These are phyloP conservation scores for Slavum lentiscoides DNA, from an alignment of 2,888 invertebrate genomes.

Conservation along the genomic window DNA sequence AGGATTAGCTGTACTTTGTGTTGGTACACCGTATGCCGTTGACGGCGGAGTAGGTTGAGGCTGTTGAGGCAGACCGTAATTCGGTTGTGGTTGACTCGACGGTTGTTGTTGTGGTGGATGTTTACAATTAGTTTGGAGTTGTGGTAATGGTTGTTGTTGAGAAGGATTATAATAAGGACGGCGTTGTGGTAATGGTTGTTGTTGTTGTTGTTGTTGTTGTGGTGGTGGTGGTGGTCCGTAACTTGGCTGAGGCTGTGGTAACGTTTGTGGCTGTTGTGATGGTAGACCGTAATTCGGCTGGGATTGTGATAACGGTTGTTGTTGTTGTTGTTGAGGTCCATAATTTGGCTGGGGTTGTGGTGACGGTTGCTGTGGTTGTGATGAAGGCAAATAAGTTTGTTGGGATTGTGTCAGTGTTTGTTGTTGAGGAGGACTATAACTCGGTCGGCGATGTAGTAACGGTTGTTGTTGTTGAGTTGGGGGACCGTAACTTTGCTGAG, in stretches of 20 bases:
- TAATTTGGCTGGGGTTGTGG: conserved; percentile 27
- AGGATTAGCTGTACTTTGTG: conserved; percentile 55
- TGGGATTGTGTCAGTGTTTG: conserved; percentile 58
- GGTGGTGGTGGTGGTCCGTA: conserved; percentile 34
- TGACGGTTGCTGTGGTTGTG: background rate
- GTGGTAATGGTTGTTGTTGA: conserved; percentile 51
- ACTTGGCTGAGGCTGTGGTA: conserved; percentile 57
- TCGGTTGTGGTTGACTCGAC: conserved; percentile 56
- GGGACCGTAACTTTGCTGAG: conserved; percentile 58
- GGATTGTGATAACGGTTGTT: background rate
- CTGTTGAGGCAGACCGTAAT: background rate
- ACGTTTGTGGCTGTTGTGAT: conserved; percentile 15
- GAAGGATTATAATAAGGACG: conserved; percentile 50
- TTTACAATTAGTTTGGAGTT: conserved; percentile 56
- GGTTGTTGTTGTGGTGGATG: conserved; percentile 9
- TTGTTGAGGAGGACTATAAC: conserved; percentile 52
- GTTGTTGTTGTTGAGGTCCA: conserved; percentile 3
- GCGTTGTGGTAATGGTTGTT: conserved; percentile 16
- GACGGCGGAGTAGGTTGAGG: conserved; percentile 1
- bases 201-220: conserved; percentile 29
- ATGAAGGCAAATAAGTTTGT: background rate
- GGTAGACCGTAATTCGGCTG: conserved; percentile 59
- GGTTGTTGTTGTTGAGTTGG: conserved; percentile 56
- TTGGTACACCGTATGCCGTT: background rate
- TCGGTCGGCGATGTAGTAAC: conserved; percentile 56